Evolutionary conservation across 2,113 vertebrate species (phyloP).

Genomic region (Cephalopholis sonnerati): DNA sequence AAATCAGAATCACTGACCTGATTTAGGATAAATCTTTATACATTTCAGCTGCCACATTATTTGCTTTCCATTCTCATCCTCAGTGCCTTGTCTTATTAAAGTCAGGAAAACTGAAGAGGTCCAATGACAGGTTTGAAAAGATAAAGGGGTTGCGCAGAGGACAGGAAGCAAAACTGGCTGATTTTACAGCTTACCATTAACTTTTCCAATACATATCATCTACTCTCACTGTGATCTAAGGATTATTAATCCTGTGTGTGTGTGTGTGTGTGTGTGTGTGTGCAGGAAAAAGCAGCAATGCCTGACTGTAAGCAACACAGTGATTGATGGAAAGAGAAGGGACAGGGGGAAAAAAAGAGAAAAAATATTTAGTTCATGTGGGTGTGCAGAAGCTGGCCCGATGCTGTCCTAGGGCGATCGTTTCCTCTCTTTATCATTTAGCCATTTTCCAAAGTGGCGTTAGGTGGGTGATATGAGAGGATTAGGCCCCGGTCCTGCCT

Average conservation of each 20-base stretch:
- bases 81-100: neutral
- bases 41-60: neutral
- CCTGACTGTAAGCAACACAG: neutral
- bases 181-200: neutral
- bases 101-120: neutral
- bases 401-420: conserved; percentile 54
- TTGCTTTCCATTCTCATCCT: conserved; percentile 20
- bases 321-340: conserved; percentile 14
- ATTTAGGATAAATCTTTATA: neutral
- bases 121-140: conserved; percentile 1
- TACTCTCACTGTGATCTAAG: neutral
- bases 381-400: conserved; percentile 16
- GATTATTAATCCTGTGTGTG: neutral
- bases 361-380: conserved; percentile 15
- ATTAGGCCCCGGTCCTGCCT: conserved; percentile 75
- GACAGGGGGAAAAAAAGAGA: neutral
- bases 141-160: conserved; percentile 24
- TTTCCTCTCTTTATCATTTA: conserved; percentile 68
- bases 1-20: neutral
- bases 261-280: neutral
- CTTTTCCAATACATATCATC: conserved; percentile 2
- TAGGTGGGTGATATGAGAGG: conserved; percentile 76
- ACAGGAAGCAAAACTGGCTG: neutral
- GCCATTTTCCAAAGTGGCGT: conserved; percentile 64
- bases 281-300: neutral